Conservation (phyloP, 2,113 vertebrate species). For the Bolborhynchus lineola region DNA sequence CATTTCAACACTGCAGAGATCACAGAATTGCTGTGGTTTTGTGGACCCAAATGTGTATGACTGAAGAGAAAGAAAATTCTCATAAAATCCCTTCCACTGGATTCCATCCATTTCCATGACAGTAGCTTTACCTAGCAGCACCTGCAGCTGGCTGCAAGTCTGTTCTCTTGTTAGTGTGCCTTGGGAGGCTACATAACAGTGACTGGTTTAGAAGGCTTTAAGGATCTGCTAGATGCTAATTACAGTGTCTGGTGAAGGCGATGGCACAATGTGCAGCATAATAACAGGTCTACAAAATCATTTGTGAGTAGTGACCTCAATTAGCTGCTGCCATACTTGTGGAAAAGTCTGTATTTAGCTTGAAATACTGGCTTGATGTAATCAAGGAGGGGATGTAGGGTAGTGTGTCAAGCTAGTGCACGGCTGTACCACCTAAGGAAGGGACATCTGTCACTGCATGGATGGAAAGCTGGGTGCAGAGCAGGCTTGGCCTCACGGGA, state of each 20-base stretch:
- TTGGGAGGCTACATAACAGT: not conserved
- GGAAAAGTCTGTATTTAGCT: not conserved
- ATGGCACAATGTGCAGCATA: not conserved
- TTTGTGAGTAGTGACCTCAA: not conserved
- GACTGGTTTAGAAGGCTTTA: not conserved
- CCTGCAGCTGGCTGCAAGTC: not conserved
- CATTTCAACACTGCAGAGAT: not conserved
- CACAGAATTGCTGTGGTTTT: not conserved
- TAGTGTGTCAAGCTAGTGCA: rapidly evolving
- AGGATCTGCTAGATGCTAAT: not conserved
- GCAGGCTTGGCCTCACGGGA: not conserved
- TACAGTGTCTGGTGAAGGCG: not conserved
- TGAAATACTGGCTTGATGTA: not conserved
- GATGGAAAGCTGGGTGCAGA: not conserved
- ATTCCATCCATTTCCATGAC: not conserved
- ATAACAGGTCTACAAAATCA: not conserved
- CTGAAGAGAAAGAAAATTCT: not conserved
- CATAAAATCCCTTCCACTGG: not conserved
- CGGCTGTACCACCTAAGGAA: not conserved
- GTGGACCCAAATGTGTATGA: rapidly evolving
- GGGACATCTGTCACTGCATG: not conserved
- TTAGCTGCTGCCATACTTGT: not conserved
- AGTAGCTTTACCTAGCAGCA: not conserved
- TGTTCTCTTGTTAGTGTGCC: not conserved
- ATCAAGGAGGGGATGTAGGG: not conserved